Evolutionary conservation across 2,888 invertebrate species (phyloP).

Genomic region (Digitonthophagus gazella): DNA sequence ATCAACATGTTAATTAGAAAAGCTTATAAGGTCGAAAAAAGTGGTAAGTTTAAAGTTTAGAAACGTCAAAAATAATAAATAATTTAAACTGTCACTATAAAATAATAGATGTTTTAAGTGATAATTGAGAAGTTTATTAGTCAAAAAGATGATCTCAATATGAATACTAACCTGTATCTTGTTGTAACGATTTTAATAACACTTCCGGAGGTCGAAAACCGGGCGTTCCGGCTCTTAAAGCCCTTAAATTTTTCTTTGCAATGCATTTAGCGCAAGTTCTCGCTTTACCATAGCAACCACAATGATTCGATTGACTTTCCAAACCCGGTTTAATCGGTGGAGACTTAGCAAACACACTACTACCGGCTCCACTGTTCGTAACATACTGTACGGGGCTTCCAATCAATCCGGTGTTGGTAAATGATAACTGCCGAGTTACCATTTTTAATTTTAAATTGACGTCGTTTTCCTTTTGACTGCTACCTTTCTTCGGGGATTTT

Average conservation of each 20-base stretch:
- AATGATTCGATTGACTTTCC: conserved; percentile 44
- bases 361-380: not conserved
- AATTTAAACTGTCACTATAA: not conserved
- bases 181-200: conserved; percentile 72
- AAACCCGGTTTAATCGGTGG: conserved; percentile 8
- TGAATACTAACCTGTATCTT: conserved; percentile 72
- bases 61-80: not conserved
- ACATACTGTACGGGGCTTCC: not conserved
- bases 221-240: conserved; percentile 84
- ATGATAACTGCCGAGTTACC: conserved; percentile 7
- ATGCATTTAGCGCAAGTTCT: conserved; percentile 68
- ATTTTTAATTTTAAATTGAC: conserved; percentile 19
- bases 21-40: too few relatives aligned
- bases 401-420: conserved; percentile 2
- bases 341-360: conserved; percentile 15
- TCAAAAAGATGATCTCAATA: conserved; percentile 30
- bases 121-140: not conserved
- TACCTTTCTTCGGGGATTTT: not conserved
- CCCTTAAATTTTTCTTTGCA: conserved; percentile 63
- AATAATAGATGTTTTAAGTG: too few relatives aligned
- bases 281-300: conserved; percentile 67
- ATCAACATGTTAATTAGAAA: too few relatives aligned
- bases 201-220: conserved; percentile 89
- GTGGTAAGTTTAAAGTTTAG: not conserved
- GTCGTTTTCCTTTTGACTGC: conserved; percentile 27